Base-by-base conservation (phyloP, 1,140 invertebrate species). In the Oncopeltus fasciatus region DNA sequence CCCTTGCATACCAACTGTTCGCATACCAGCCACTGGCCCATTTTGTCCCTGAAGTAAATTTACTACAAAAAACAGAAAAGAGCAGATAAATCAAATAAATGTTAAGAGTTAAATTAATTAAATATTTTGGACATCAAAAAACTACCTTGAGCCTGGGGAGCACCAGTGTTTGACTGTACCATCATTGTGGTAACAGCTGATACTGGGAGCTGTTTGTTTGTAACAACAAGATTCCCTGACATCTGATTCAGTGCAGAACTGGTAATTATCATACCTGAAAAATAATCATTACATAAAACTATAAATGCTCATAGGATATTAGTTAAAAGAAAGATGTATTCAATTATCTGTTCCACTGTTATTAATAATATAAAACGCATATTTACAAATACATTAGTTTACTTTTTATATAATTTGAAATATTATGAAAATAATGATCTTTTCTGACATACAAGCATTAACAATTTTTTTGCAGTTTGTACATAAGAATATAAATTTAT, bases 221-320 rank as follows among this genome's bases (percentile, higher is more conserved):
- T 74, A 20, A 81, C 80, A 29, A 86, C 78, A 58, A 81, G 71
- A 64, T 77, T 77, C 38, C 80, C 80, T n/a, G 75, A 72, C 73
- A 76, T 74, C 27, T 80, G 77, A 67, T 76, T 77, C 69, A 83
- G 77, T 68, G 77, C 78, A 18, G 77, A 76, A 21, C 77, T 85
- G 2, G 82, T 83, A 74, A 85, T 80, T 67, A 85, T 82, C 82
- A 86, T 83, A 65, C 79, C 81, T 78, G 58, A 60, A 69, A 66
- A 24, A 62, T 46, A 46, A 38, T 38, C 31, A 38, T 8, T 8
- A 38, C 31, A 38, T 5, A 38, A 38, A 38, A 8, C 14, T 38
- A 38, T 38, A 38, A 38, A 38, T 8, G 31, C 31, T n/a, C n/a
- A n/a, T n/a, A n/a, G n/a, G n/a, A n/a, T n/a, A n/a, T n/a, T n/a